phyloP scores from a whole-genome alignment of 2,888 invertebrate genomes.

The Diarsia dahlii region DNA sequence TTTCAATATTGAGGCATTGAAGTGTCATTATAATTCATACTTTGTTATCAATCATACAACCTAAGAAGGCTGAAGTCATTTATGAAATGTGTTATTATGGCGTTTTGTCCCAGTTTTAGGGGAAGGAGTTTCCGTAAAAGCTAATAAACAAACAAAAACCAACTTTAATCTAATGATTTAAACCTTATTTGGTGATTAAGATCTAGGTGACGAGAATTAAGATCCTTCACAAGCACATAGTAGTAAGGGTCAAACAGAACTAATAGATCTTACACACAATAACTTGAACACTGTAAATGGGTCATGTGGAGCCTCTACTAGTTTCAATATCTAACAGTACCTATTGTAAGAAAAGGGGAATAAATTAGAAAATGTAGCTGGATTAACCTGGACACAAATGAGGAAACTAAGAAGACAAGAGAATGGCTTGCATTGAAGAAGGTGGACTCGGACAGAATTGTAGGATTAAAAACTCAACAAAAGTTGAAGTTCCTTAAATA shows the following conservation, averaged over 20 bases:
- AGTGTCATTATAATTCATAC: slow-evolving; percentile 49
- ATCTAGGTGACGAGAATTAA: slow-evolving; percentile 29
- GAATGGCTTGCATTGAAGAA: not conserved
- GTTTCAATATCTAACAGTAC: slow-evolving; percentile 5
- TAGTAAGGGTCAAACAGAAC: not conserved
- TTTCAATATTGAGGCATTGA: slow-evolving; percentile 27
- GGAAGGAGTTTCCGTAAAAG: slow-evolving; percentile 44
- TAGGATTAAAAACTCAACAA: too few species aligned
- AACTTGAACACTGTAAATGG: not conserved
- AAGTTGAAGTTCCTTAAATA: not conserved
- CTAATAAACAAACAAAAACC: slow-evolving; percentile 27
- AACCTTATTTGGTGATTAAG: slow-evolving; percentile 36
- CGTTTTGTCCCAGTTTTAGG: slow-evolving; percentile 12
- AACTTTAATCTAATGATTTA: slow-evolving; percentile 1
- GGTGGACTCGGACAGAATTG: not conserved
- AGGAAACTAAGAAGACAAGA: not conserved
- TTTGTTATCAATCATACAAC: slow-evolving; percentile 58
- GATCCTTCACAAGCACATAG: not conserved
- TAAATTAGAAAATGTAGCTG: not conserved
- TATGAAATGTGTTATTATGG: slow-evolving; percentile 48
- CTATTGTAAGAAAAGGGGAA: not conserved
- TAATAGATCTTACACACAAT: not conserved
- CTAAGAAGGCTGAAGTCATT: slow-evolving; percentile 48
- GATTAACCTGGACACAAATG: slow-evolving; percentile 3
- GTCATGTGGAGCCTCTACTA: not conserved